Percentiles rank a stretch among this genome's conserved stretches.
phyloP scores from a whole-genome alignment of 2,797 vertebrate genomes.

The Pogoniulus pusillus region DNA sequence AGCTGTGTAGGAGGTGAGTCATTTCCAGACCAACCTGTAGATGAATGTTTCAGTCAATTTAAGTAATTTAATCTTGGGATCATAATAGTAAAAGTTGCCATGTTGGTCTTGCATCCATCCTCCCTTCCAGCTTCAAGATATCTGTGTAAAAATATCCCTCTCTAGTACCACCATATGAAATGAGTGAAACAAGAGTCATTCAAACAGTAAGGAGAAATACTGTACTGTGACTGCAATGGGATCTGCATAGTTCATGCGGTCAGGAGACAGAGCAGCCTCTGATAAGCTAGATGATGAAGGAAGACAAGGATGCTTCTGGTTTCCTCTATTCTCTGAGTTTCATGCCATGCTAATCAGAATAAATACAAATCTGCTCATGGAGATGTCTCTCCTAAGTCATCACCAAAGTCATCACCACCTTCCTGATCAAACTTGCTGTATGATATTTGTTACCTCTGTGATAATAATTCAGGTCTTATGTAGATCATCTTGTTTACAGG shows the following conservation, averaged over 20 bases:
- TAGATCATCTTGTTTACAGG: neutral
- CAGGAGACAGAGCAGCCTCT: neutral
- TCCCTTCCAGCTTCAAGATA: neutral
- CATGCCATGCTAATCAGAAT: no score
- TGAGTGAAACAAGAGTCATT: neutral
- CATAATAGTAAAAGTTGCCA: fast-evolving
- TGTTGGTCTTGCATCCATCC: neutral
- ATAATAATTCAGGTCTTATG: neutral
- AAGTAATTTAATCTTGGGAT: neutral
- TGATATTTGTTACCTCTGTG: neutral
- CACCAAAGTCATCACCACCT: neutral
- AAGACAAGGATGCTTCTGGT: neutral
- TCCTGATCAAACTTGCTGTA: neutral
- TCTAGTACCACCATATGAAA: neutral
- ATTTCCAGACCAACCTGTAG: neutral
- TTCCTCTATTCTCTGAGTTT: neutral
- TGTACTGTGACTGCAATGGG: neutral
- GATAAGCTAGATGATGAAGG: neutral
- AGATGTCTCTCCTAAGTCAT: neutral
- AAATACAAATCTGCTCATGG: neutral
- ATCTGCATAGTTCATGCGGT: no score
- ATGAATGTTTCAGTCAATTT: neutral
- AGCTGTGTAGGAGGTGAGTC: neutral
- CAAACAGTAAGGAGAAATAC: neutral
- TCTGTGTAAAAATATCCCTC: neutral